Base-by-base conservation (phyloP, 2,888 invertebrate genomes). In the Lampropteryx suffumata region DNA sequence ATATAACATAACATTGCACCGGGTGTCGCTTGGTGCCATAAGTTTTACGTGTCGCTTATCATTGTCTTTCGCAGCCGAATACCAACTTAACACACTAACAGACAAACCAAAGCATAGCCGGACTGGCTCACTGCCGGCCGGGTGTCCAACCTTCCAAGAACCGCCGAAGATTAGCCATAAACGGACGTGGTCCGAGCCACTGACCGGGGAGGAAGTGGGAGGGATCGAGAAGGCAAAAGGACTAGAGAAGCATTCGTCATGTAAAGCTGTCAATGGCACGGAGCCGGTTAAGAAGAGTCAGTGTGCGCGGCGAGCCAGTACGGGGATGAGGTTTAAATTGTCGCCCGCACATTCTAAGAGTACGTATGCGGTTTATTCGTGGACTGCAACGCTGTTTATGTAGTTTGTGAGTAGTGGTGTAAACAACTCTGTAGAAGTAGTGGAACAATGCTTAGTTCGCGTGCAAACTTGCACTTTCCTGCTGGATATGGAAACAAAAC, bases 131-230 rank as follows among this genome's bases (percentile, higher is more conserved):
- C 68, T 89, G 53, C 89, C 89, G 37, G 74, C 79, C 55, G 88
- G 86, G 2, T 84, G 79, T 59, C 71, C 79, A 33, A 58, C 78
- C 41, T 82, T 78, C 72, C 79, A 76, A 69, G 87, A 85, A 58
- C 80, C 84, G 8, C 67, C 82, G 59, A 81, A 77, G 70, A 83
- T 89, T 36, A 76, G 74, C 59, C 94, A 94, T 82, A 94, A 93
- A 79, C 91, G 94, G 76, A 94, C 94, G 59, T 90, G 94, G 74
- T 94, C 94, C 70, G 92, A 94, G 74, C 94, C 94, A 55, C 79
- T 94, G 59, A 91, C 92, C 5, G 92, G 92, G 51, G 92, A 90
- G 56, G 90, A 90, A 64, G 81, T 82, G 50, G 67, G 76, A 11
- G 78, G 74, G n/a, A 63, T 80, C 51, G 85, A 84, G 69, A 79